phyloP scores from a whole-genome alignment of 2,797 vertebrate species.

The Anas georgica region DNA sequence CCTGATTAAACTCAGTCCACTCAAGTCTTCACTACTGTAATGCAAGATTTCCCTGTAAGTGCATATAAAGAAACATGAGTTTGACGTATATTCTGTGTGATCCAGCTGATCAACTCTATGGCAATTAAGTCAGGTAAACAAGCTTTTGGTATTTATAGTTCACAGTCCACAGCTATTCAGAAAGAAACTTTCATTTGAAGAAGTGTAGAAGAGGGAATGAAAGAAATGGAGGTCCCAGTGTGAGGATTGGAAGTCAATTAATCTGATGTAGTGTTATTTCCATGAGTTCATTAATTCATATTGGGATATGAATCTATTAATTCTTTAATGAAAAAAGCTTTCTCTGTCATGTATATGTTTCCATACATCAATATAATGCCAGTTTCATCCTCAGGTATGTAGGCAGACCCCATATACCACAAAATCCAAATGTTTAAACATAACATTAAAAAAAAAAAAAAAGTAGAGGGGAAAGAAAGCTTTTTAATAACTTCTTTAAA shows the following conservation, averaged over 20 bases:
- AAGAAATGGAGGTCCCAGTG: neutral
- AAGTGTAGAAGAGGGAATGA: rapidly evolving
- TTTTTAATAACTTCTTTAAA: too few relatives aligned
- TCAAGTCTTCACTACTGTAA: neutral
- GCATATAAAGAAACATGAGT: neutral
- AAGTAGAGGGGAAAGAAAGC: neutral
- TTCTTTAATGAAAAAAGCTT: neutral
- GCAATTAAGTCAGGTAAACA: neutral
- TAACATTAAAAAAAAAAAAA: neutral
- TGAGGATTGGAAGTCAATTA: neutral
- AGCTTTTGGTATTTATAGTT: neutral
- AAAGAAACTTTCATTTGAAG: neutral
- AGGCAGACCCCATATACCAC: neutral
- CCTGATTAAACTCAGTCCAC: neutral
- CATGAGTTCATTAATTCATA: neutral
- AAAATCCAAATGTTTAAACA: neutral
- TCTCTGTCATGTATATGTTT: neutral
- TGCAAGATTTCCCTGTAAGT: neutral
- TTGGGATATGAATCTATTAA: too few relatives aligned
- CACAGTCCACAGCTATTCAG: neutral
- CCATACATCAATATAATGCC: neutral
- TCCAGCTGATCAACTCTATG: neutral
- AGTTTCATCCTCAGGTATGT: neutral
- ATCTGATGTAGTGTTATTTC: neutral
- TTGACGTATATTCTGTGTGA: neutral